Percentiles rank a stretch among this genome's conserved stretches.
These are phyloP conservation scores for Neopelma chrysocephalum DNA, from an alignment of 2,797 vertebrate species.

Conservation along the genomic window DNA sequence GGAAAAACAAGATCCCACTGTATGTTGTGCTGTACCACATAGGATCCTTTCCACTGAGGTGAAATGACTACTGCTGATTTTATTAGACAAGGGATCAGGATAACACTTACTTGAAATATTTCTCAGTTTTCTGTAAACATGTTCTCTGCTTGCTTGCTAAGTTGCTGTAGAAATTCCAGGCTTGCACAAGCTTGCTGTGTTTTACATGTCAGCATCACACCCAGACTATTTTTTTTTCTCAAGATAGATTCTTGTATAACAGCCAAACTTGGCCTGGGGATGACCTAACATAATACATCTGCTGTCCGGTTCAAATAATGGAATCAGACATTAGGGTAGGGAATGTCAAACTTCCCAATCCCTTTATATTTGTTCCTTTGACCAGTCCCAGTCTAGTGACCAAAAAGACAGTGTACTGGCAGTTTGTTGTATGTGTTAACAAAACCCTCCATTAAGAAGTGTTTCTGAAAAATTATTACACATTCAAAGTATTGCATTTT, in stretches of 20 bases:
- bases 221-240: not conserved
- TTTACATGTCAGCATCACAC: slow-evolving; percentile 34
- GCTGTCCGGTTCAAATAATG: not conserved
- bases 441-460: not conserved
- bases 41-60: not conserved
- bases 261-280: slow-evolving; percentile 40
- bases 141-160: not conserved
- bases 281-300: slow-evolving; percentile 51
- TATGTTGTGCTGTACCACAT: not conserved
- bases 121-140: not conserved
- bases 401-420: not conserved
- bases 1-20: not conserved
- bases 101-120: not conserved
- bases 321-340: not conserved
- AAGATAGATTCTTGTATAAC: slow-evolving; percentile 23
- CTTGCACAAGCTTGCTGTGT: slow-evolving; percentile 1
- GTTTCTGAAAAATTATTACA: not conserved
- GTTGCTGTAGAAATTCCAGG: not conserved
- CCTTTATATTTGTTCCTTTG: not conserved
- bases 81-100: not conserved
- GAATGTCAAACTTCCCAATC: not conserved
- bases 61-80: not conserved
- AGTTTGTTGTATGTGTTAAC: not conserved
- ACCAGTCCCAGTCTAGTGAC: not conserved
- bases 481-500: not conserved